Base-by-base conservation (phyloP, 2,888 invertebrate genomes). In the Chloroclystis v-ata region DNA sequence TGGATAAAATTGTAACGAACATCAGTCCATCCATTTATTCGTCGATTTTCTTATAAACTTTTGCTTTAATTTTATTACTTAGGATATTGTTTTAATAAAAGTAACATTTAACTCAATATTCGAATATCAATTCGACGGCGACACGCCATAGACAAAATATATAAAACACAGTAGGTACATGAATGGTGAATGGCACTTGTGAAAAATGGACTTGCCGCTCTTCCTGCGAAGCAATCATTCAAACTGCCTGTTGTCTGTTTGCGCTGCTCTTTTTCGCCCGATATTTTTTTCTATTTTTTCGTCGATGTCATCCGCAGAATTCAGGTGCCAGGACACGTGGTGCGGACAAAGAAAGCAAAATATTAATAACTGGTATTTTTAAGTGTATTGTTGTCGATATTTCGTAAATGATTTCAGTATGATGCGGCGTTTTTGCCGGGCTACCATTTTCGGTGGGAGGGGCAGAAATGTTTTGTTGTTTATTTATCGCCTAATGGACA, bases 181-280 rank as follows among this genome's bases (percentile, higher is more conserved):
- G 82, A 82, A 85, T 82, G 76, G 79, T 79, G 85, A 87, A 87
- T 87, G 85, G 85, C 87, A 87, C 87, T 87, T 82, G 85, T 87
- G 87, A 87, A 87, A 87, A 87, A 87, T 87, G 87, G 87, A 87
- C 87, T 85, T 81, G 82, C 83, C 85, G 82, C 86, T 84, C 85
- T 86, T 85, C 79, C 83, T 79, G 86, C 77, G 85, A 86, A 86
- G 84, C 86, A 84, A 87, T 87, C 87, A 87, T 87, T 87, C 87
- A 87, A 85, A 86, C 86, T 75, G 82, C 68, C 79, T 79, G 86
- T 85, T 87, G 87, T 87, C 85, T 87, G 85, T 80, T 84, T 82
- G 77, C 75, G 84, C 83, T 82, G 84, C 84, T 85, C 85, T 84
- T 85, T 84, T 85, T 79, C 82, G 75, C 69, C 72, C 71, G 65